Conservation (phyloP, 2,113 vertebrate species). For the Corapipo altera region DNA sequence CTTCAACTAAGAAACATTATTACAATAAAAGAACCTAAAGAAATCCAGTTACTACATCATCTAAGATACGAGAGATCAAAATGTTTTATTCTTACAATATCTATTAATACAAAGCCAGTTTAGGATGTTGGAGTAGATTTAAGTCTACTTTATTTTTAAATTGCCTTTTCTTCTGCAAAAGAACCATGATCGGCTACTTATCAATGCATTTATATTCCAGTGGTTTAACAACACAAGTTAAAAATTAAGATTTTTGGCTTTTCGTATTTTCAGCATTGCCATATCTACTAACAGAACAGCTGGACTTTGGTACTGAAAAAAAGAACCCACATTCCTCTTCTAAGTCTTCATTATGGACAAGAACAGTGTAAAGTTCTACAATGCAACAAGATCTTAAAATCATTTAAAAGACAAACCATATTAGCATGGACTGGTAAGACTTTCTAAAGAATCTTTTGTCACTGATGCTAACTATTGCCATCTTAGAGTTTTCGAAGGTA, state of each 20-base stretch:
- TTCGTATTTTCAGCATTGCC: background rate
- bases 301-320: background rate
- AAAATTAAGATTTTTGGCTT: background rate
- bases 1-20: background rate
- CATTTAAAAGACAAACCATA: background rate
- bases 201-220: background rate
- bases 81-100: background rate
- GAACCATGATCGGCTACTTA: background rate
- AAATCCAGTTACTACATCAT: constrained; percentile 52
- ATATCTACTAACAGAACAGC: background rate
- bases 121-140: background rate
- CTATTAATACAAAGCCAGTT: background rate
- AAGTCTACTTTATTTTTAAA: constrained; percentile 23
- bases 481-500: background rate
- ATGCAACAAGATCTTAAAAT: background rate
- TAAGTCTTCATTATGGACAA: background rate
- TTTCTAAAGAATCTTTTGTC: background rate
- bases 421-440: background rate
- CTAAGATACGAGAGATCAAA: constrained; percentile 16
- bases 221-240: background rate
- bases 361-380: background rate
- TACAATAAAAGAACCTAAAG: background rate
- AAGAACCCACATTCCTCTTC: background rate
- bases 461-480: background rate
- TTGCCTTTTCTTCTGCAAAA: constrained; percentile 12